Conservation (phyloP, 2,113 vertebrate species). For the Eidolon helvum region DNA sequence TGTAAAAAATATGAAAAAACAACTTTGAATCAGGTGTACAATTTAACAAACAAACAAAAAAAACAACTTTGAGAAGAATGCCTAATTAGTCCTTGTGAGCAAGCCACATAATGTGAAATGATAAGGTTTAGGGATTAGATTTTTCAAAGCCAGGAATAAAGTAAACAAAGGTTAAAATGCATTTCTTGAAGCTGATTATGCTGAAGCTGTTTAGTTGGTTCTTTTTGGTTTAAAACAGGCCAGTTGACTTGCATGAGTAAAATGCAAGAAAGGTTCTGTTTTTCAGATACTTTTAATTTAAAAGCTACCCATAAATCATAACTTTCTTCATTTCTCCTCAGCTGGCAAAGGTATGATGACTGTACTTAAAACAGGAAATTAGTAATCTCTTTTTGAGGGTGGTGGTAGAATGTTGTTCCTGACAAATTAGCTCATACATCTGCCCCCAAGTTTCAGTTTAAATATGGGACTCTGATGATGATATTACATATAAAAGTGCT, state of each 20-base stretch:
- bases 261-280: slow-evolving; percentile 21
- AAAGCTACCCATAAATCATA: neutral
- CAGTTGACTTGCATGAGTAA: slow-evolving; percentile 8
- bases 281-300: neutral
- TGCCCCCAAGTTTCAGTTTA: neutral
- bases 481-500: neutral
- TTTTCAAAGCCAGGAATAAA: slow-evolving; percentile 7
- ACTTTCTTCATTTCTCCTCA: neutral
- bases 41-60: neutral
- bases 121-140: neutral
- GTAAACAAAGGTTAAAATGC: slow-evolving; percentile 23
- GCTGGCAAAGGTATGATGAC: neutral
- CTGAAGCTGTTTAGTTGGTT: neutral
- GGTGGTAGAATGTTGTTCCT: neutral
- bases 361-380: neutral
- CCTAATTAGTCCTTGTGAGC: slow-evolving; percentile 25
- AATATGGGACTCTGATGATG: neutral
- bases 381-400: neutral
- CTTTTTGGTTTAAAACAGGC: neutral
- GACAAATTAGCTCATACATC: neutral
- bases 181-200: slow-evolving; percentile 7
- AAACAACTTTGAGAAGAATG: neutral
- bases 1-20: neutral
- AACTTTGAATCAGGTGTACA: neutral
- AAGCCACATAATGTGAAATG: slow-evolving; percentile 1